phyloP scores from a whole-genome alignment of 2,888 invertebrate genomes.

The Phaonia tiefii region DNA sequence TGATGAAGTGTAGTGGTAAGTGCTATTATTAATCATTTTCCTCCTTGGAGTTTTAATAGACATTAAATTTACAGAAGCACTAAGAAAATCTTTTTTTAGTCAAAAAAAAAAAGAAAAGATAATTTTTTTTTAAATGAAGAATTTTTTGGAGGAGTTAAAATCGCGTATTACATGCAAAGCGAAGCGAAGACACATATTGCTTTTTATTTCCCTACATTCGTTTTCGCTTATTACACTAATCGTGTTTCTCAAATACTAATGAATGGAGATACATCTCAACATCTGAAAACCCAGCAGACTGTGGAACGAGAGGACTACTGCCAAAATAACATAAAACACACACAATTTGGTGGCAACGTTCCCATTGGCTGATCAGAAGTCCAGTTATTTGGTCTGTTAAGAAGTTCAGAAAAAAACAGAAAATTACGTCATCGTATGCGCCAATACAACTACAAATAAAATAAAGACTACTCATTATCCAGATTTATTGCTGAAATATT shows the following conservation, averaged over 20 bases:
- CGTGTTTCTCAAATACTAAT: not conserved
- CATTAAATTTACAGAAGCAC: too few relatives aligned
- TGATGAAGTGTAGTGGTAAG: too few relatives aligned
- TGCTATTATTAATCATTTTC: too few relatives aligned
- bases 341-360: slow-evolving; percentile 43
- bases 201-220: too few relatives aligned
- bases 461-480: slow-evolving; percentile 21
- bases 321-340: not conserved
- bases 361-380: slow-evolving; percentile 59
- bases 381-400: slow-evolving; percentile 16
- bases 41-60: too few relatives aligned
- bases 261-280: slow-evolving; percentile 68
- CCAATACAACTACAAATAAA: not conserved
- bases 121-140: too few relatives aligned
- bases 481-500: slow-evolving; percentile 6
- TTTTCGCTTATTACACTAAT: too few relatives aligned
- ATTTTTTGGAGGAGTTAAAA: too few relatives aligned
- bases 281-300: slow-evolving; percentile 67
- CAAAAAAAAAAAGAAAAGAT: too few relatives aligned
- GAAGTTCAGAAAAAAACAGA: not conserved
- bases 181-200: too few relatives aligned
- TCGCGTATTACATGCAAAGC: too few relatives aligned
- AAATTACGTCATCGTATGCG: not conserved
- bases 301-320: slow-evolving; percentile 27
- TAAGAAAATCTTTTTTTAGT: too few relatives aligned